Evolutionary conservation across 2,113 vertebrate species (phyloP).

Genomic region (Apodemus speciosus): DNA sequence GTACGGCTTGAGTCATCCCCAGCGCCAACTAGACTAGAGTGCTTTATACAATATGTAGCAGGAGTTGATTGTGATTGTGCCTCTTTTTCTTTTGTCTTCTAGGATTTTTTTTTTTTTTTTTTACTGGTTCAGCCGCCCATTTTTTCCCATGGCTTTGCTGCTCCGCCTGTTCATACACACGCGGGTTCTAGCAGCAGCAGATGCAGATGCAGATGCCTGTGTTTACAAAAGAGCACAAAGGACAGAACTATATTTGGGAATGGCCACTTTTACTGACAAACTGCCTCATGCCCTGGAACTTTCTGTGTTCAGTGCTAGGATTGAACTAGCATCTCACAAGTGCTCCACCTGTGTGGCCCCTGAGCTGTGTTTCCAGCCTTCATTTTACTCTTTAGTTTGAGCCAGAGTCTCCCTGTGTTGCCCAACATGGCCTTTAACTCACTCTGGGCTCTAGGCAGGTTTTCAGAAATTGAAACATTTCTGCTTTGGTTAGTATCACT

Average conservation of each 20-base stretch:
- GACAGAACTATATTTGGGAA: slow-evolving; percentile 44
- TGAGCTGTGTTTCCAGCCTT: not conserved
- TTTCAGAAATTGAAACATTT: not conserved
- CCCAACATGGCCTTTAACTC: not conserved
- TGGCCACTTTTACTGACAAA: slow-evolving; percentile 46
- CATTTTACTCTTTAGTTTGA: not conserved
- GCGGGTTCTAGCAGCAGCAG: not conserved
- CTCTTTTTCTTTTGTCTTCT: not conserved
- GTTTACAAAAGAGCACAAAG: slow-evolving; percentile 48
- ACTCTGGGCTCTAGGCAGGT: not conserved
- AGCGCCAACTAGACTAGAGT: slow-evolving; percentile 49
- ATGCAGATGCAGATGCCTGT: slow-evolving; percentile 44
- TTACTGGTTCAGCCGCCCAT: slow-evolving; percentile 48
- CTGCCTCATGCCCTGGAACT: slow-evolving; percentile 31
- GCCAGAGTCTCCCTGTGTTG: not conserved
- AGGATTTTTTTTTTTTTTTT: slow-evolving; percentile 40
- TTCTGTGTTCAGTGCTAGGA: not conserved
- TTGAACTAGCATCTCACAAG: accelerated
- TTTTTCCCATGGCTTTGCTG: slow-evolving; percentile 43
- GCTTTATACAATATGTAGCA: slow-evolving; percentile 60
- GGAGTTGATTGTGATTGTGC: slow-evolving; percentile 56
- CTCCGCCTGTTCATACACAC: slow-evolving; percentile 60
- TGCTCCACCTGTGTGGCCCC: not conserved
- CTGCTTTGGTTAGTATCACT: not conserved
- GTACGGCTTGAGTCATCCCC: slow-evolving; percentile 49